Percentiles rank a stretch among this genome's conserved stretches.
Conservation (phyloP, 2,113 vertebrate species). For the Scartelaos histophorus region DNA sequence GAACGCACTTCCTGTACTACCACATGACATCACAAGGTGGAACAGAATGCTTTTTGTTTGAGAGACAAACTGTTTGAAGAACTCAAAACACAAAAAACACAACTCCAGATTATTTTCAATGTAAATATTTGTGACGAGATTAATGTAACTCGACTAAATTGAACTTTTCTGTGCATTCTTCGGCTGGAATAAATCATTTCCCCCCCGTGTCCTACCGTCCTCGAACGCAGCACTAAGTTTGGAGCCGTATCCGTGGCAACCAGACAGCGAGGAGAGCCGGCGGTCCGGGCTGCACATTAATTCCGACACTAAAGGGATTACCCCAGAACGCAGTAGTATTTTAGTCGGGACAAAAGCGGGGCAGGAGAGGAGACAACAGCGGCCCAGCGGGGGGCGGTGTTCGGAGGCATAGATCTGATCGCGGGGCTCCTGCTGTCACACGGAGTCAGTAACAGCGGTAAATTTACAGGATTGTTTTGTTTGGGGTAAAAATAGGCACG, state of each 20-base stretch:
- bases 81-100: too few species aligned
- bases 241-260: constrained; percentile 18
- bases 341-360: constrained; percentile 19
- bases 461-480: constrained; percentile 37
- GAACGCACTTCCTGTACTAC: too few species aligned
- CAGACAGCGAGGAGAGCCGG: constrained; percentile 12
- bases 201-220: not conserved
- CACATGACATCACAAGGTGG: too few species aligned
- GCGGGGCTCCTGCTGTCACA: constrained; percentile 33
- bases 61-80: too few species aligned
- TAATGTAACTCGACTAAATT: not conserved
- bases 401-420: constrained; percentile 35
- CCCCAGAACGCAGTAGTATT: constrained; percentile 5
- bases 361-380: constrained; percentile 12
- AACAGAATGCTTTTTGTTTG: too few species aligned
- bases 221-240: not conserved
- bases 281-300: constrained; percentile 21
- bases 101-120: too few species aligned
- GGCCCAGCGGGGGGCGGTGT: constrained; percentile 12
- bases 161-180: not conserved
- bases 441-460: constrained; percentile 46
- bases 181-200: not conserved
- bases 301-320: constrained; percentile 28
- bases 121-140: too few species aligned
- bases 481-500: not conserved